Evolutionary conservation across 2,797 vertebrate genomes (phyloP).

Genomic region (Lacerta bilineata): DNA sequence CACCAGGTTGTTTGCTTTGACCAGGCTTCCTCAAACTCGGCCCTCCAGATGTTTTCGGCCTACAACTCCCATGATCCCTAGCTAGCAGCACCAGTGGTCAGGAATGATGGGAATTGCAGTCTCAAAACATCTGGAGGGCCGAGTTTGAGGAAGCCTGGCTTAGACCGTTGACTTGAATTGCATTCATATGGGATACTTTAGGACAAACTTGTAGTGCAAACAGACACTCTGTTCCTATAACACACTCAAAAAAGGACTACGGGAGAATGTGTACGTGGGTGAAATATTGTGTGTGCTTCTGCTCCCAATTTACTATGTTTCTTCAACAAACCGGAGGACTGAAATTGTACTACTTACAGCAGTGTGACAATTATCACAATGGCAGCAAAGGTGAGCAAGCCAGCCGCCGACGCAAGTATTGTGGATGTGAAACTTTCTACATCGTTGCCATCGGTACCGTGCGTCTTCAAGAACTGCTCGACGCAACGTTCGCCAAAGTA

Average conservation of each 20-base stretch:
- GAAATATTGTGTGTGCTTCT: background rate
- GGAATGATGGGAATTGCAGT: no score
- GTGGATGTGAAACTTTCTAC: constrained; percentile 72
- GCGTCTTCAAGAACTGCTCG: constrained; percentile 81
- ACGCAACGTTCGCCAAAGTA: constrained; percentile 85
- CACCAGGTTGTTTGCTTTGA: background rate
- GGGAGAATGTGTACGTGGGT: background rate
- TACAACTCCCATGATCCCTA: no score
- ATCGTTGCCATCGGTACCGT: constrained; percentile 62
- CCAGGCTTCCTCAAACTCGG: no score
- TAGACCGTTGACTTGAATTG: background rate
- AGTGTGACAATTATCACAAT: constrained; percentile 70
- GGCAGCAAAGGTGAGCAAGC: constrained; percentile 67
- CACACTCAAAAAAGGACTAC: background rate
- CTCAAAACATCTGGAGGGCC: no score
- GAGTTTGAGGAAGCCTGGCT: background rate
- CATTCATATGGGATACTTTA: background rate
- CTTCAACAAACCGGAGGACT: background rate
- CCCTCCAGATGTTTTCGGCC: no score
- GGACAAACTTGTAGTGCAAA: background rate
- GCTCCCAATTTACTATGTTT: background rate
- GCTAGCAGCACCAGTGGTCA: no score
- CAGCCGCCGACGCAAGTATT: constrained; percentile 57
- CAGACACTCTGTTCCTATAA: background rate
- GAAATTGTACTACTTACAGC: constrained; percentile 77